Evolutionary conservation across 2,797 vertebrate genomes (phyloP).

Genomic region (Oreochromis mossambicus): DNA sequence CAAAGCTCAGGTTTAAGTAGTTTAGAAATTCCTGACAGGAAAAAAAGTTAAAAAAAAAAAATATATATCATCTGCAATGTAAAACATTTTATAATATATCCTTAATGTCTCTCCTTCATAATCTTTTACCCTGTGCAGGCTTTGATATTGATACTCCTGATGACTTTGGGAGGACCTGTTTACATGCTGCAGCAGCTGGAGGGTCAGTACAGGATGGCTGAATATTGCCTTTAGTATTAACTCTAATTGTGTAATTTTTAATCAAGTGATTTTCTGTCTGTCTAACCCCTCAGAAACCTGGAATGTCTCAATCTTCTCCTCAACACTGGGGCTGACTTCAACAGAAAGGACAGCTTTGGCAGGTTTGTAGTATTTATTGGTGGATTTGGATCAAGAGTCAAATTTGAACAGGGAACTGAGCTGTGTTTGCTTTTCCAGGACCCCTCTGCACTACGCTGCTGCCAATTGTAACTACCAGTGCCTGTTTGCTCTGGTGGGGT

Average conservation of each 20-base stretch:
- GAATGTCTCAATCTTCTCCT: slow-evolving; percentile 98
- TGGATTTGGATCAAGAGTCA: neutral
- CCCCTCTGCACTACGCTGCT: slow-evolving; percentile 95
- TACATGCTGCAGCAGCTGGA: slow-evolving; percentile 97
- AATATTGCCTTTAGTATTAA: neutral
- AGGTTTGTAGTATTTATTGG: slow-evolving; percentile 75
- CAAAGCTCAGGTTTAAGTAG: neutral
- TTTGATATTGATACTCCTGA: slow-evolving; percentile 97
- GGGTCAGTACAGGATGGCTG: slow-evolving; percentile 78
- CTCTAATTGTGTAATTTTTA: neutral
- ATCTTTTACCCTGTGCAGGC: slow-evolving; percentile 69
- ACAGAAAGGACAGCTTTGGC: slow-evolving; percentile 95
- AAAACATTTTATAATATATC: neutral
- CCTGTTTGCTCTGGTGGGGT: slow-evolving; percentile 98
- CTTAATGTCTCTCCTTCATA: neutral
- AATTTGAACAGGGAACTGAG: slow-evolving; percentile 20
- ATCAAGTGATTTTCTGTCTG: neutral
- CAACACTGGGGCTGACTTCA: slow-evolving; percentile 95
- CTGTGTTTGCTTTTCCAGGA: slow-evolving; percentile 73
- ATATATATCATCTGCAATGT: neutral
- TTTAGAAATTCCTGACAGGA: neutral
- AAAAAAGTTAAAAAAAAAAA: neutral
- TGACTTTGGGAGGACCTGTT: slow-evolving; percentile 98
- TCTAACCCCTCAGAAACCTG: slow-evolving; percentile 83
- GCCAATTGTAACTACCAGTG: slow-evolving; percentile 99